These are phyloP conservation scores for Lithobius niger DNA, from an alignment of 1,140 invertebrate species.

Conservation along the genomic window DNA sequence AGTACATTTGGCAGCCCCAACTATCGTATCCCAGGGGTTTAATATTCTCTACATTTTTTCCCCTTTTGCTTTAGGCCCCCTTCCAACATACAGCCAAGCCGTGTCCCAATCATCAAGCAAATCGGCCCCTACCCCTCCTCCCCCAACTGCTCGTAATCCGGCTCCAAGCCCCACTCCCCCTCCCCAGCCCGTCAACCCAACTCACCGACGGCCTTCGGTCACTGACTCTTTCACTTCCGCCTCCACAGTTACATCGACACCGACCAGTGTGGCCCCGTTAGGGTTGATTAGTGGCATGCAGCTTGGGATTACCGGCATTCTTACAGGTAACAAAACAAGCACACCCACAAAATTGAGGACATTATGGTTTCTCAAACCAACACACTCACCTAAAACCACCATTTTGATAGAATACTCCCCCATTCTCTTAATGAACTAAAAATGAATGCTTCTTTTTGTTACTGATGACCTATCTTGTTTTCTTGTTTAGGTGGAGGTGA, in stretches of 20 bases:
- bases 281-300: background rate
- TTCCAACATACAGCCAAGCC: background rate
- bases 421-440: too few species aligned
- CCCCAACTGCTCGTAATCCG: background rate
- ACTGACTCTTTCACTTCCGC: background rate
- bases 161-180: background rate
- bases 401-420: too few species aligned
- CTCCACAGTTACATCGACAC: background rate
- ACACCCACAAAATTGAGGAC: background rate
- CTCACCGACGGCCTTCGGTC: background rate
- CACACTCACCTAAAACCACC: too few species aligned
- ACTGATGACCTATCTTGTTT: background rate
- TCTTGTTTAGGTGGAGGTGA: background rate
- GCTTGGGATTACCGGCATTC: background rate
- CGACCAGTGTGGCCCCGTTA: background rate
- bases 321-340: background rate
- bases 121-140: slow-evolving; percentile 2
- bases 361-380: too few species aligned
- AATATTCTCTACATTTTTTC: too few species aligned
- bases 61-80: background rate
- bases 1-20: too few species aligned
- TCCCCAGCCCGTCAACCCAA: background rate
- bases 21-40: too few species aligned
- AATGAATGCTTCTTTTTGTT: background rate
- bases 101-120: background rate